Evolutionary conservation across 2,797 vertebrate genomes (phyloP), one percentile per base, ranked within the genome.

Genomic region (Oryzias dopingdopingensis): DNA sequence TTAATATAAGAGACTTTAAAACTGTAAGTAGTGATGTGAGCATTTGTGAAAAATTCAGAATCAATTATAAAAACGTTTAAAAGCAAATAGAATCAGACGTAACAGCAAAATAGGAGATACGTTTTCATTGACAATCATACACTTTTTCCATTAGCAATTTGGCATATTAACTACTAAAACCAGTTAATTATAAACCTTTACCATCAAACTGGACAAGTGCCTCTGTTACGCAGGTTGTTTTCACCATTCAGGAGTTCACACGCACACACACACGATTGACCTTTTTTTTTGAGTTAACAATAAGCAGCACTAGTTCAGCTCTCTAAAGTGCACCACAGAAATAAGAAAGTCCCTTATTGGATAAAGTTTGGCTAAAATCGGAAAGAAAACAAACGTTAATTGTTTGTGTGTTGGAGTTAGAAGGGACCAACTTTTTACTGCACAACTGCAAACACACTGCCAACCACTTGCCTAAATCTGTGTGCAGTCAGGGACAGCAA

Each of bases 381-480:
- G 4, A 14, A 29, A 60, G 59, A 52, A 64, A 51, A 16, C 40
- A 60, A 24, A 50, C 56, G 68, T 54, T 55, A 10, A 67, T 29
- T 65, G 68, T 84, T 80, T 79, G 76, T 70, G 64, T 77, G 58
- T 41, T 70, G 76, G 76, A 70, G 76, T 81, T 72, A 60, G 60
- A 74, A 78, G 74, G 88, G 87, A 89, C 86, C 87, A 88, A 83
- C 81, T 80, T 88, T 84, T 85, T 84, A 80, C 74, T 63, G 74
- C 82, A 86, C 81, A 79, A 72, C 77, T 83, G 81, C 89, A 81
- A 79, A 80, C 77, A 76, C 87, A 91, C 88, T 91, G 89, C 88
- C 88, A 81, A 85, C 67, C 56, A 71, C 71, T 48, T 67, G 47
- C 67, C 62, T 55, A 80, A 55, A 81, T 65, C 73, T 65, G 72